Conservation (phyloP, 2,888 invertebrate species). For the Chalcis sispes region DNA sequence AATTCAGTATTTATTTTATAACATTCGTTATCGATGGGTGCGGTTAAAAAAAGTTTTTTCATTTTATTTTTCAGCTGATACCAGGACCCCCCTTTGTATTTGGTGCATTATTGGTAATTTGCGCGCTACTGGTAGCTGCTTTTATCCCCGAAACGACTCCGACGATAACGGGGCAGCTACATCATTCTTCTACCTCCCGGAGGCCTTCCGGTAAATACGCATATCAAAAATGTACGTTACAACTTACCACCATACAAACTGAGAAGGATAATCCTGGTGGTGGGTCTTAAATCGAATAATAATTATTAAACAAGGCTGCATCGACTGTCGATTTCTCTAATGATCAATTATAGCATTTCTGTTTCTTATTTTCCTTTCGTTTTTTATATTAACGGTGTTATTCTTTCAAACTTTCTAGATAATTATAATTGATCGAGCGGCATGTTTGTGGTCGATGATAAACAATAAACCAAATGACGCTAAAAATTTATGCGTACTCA, state of each 20-base stretch:
- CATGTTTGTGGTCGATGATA: too few relatives aligned
- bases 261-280: conserved; percentile 71
- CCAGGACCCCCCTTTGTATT: conserved; percentile 99
- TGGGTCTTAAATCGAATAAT: conserved; percentile 62
- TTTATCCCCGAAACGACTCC: conserved; percentile 86
- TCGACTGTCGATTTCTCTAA: conserved; percentile 13
- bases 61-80: conserved; percentile 81
- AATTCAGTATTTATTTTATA: too few relatives aligned
- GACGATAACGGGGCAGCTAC: conserved; percentile 76
- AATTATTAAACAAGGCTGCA: conserved; percentile 45
- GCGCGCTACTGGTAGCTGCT: conserved; percentile 94
- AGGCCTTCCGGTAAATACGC: conserved; percentile 77
- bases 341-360: not conserved
- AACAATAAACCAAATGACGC: too few relatives aligned
- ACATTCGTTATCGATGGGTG: too few relatives aligned
- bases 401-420: not conserved
- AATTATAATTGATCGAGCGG: not conserved
- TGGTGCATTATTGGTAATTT: conserved; percentile 96
- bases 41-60: not conserved
- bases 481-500: too few relatives aligned
- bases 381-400: not conserved
- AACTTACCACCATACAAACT: conserved; percentile 72
- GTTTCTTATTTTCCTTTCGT: not conserved
- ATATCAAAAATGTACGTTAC: conserved; percentile 77
- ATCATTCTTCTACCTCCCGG: conserved; percentile 81